Evolutionary conservation across 1,140 invertebrate genomes (phyloP).

Genomic region (Cecropterus lyciades): DNA sequence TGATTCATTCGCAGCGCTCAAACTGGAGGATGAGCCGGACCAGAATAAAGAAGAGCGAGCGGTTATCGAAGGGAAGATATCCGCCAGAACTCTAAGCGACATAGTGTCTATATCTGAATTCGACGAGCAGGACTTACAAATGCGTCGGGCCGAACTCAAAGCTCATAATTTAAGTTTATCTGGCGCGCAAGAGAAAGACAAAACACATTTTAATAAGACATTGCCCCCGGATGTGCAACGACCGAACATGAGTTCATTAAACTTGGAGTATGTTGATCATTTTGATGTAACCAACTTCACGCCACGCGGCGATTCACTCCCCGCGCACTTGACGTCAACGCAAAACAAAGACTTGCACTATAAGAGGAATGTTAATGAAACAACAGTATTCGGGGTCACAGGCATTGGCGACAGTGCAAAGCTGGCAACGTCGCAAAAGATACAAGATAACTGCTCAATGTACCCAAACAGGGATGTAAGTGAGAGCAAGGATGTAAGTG

Average conservation of each 20-base stretch:
- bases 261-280: constrained; percentile 60
- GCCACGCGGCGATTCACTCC: constrained; percentile 68
- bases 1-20: constrained; percentile 77
- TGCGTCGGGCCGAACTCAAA: constrained; percentile 75
- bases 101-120: constrained; percentile 89
- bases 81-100: constrained; percentile 88
- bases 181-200: constrained; percentile 50
- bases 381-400: constrained; percentile 66
- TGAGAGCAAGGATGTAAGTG: constrained; percentile 66
- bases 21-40: constrained; percentile 82
- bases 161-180: constrained; percentile 59
- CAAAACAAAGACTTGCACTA: constrained; percentile 63
- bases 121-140: constrained; percentile 85
- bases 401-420: constrained; percentile 54
- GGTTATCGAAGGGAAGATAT: constrained; percentile 82
- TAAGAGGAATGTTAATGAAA: constrained; percentile 81
- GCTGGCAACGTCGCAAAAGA: constrained; percentile 60
- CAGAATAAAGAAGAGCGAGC: constrained; percentile 61
- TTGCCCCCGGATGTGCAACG: constrained; percentile 62
- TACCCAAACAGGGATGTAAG: constrained; percentile 77
- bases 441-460: constrained; percentile 79
- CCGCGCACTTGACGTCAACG: constrained; percentile 69
- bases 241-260: constrained; percentile 70
- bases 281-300: constrained; percentile 55
- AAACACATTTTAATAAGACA: constrained; percentile 58